Evolutionary conservation across 1,140 invertebrate species (phyloP).

Genomic region (Oedothorax gibbosus): DNA sequence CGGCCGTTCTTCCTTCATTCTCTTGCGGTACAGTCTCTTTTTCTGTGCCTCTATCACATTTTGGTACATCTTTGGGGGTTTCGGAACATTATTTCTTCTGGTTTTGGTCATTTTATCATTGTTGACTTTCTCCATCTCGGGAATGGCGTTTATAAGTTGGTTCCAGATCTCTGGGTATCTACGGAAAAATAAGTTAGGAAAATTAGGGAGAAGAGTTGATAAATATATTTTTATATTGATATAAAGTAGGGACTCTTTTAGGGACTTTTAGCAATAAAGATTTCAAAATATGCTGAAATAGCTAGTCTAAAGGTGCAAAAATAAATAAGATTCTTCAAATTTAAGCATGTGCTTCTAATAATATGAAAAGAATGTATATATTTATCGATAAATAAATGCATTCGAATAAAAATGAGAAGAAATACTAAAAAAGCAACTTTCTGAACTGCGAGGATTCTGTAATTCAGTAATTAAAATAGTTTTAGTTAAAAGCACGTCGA

Average conservation of each 20-base stretch:
- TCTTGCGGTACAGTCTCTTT: slow-evolving; percentile 32
- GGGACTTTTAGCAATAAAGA: too few relatives aligned
- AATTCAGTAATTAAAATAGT: too few relatives aligned
- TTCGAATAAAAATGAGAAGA: too few relatives aligned
- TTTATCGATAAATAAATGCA: too few relatives aligned
- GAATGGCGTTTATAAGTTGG: slow-evolving; percentile 30
- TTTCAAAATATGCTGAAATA: too few relatives aligned
- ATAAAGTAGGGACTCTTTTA: too few relatives aligned
- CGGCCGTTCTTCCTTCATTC: slow-evolving; percentile 33
- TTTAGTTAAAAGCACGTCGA: too few relatives aligned
- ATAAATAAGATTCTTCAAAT: not conserved
- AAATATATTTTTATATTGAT: not conserved
- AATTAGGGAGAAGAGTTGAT: not conserved
- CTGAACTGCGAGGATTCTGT: too few relatives aligned
- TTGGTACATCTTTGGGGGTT: slow-evolving; percentile 33
- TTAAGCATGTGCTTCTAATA: too few relatives aligned
- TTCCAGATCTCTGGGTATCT: slow-evolving; percentile 41
- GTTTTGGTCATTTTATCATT: slow-evolving; percentile 10
- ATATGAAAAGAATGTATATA: too few relatives aligned
- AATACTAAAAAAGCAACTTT: too few relatives aligned
- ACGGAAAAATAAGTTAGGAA: not conserved
- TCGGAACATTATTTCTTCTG: not conserved
- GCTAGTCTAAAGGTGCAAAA: too few relatives aligned
- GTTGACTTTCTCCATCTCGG: slow-evolving; percentile 1
- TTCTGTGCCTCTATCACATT: slow-evolving; percentile 45